Evolutionary conservation across 92 coral and sea anemone species (phyloP), one percentile per base, ranked within the genome.

Genomic region (Siderastrea siderea): DNA sequence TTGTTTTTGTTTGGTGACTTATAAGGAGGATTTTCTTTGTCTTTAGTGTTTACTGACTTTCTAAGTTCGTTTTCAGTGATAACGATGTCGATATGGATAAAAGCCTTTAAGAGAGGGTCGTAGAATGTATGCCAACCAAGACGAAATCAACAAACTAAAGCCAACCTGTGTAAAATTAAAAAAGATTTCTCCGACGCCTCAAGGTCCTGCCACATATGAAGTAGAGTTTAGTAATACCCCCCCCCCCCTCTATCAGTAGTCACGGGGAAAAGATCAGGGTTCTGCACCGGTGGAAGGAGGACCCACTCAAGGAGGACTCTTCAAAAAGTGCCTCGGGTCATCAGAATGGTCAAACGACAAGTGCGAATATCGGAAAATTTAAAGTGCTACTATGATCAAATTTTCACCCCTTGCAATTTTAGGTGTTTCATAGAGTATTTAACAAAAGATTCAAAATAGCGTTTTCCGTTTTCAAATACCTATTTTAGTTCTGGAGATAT

Each of bases 141-240:
- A 74, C 38, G 75, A 26, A 19, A 64, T 88, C 13, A 77, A 88
- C 76, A 89, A 84, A 19, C 19, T 89, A 26, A 55, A 77, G 49
- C 26, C 58, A 15, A 59, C 53, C 4, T 5, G 15, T 57, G 84
- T 26, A 26, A 26, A 26, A 26, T 26, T 67, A 13, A 38, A 67
- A 6, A 68, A 14, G 47, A 88, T 91, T 47, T 88, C 91, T 3
- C 26, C 64, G 47, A 57, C 73, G 19, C 88, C 94, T 16, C 26
- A 46, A 7, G 93, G 77, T 3, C 86, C 90, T 50, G 87, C 79
- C 5, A 90, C 79, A 46, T 90, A 78, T 50, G 47, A 2, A 10
- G 93, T 90, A 1, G 4, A 47, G 47, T 90, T 80, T 74, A 67
- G 66, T 81, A 91, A 91, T 16, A 77, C 55, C 26, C 91, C 87